Conservation (phyloP, 2,113 vertebrate species). For the Lophochroa leadbeateri region DNA sequence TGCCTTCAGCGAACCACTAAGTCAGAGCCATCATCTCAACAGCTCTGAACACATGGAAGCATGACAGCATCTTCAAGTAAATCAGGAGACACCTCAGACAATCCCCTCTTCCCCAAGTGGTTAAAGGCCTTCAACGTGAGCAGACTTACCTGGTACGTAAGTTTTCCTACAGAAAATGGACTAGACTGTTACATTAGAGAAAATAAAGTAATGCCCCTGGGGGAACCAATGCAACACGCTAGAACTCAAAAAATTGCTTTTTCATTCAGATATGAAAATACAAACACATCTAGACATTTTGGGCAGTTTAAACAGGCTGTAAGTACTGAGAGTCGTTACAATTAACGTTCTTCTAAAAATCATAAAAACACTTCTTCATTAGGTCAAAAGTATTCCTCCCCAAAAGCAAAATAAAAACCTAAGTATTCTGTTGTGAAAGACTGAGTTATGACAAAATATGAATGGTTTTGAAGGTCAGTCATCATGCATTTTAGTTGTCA, state of each 20-base stretch:
- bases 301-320: not conserved
- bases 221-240: not conserved
- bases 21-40: not conserved
- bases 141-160: not conserved
- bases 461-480: not conserved
- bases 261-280: not conserved
- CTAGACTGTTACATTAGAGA: not conserved
- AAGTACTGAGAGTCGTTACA: not conserved
- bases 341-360: not conserved
- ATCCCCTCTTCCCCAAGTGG: not conserved
- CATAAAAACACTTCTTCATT: not conserved
- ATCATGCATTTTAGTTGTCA: not conserved
- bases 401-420: not conserved
- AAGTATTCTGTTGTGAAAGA: not conserved
- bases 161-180: not conserved
- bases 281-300: not conserved
- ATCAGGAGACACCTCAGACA: not conserved
- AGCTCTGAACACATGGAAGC: not conserved
- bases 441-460: not conserved
- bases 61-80: not conserved
- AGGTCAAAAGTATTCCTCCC: not conserved
- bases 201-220: not conserved
- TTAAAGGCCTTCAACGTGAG: not conserved
- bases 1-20: not conserved
- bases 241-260: not conserved